These are phyloP conservation scores for Lamprotornis superbus DNA, from an alignment of 2,113 vertebrate species.

Conservation along the genomic window DNA sequence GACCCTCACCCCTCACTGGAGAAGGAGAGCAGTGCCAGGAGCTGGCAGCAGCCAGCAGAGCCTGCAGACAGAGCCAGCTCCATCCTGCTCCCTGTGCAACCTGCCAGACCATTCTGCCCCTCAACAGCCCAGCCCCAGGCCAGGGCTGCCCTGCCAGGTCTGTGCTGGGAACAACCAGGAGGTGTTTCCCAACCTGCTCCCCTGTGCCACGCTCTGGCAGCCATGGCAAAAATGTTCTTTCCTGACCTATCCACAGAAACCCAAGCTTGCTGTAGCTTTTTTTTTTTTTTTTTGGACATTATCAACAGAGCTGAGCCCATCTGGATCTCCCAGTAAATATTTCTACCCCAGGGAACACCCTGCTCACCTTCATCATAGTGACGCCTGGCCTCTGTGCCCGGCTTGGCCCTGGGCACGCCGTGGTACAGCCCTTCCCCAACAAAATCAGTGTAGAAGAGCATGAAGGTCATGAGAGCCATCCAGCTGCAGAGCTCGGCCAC, in stretches of 20 bases:
- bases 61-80: not conserved
- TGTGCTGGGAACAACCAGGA: not conserved
- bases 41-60: not conserved
- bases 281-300: fast-evolving
- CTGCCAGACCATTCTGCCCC: not conserved
- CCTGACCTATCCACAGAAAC: not conserved
- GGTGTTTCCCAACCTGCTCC: not conserved
- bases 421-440: slow-evolving; percentile 85
- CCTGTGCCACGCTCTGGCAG: not conserved
- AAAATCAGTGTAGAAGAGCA: slow-evolving; percentile 88
- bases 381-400: slow-evolving; percentile 76
- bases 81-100: not conserved
- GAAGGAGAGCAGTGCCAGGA: not conserved
- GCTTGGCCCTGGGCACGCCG: slow-evolving; percentile 79
- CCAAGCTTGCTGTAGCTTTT: fast-evolving
- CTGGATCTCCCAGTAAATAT: fast-evolving
- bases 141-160: not conserved
- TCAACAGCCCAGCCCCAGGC: not conserved
- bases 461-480: slow-evolving; percentile 89
- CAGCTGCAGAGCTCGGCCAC: slow-evolving; percentile 87
- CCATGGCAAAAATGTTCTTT: not conserved
- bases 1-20: not conserved
- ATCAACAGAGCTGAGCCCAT: not conserved
- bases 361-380: slow-evolving; percentile 84
- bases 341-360: fast-evolving